Percentiles rank a stretch among this genome's conserved stretches.
Conservation (phyloP, 2,888 invertebrate species). For the Tanytarsus gracilentus region DNA sequence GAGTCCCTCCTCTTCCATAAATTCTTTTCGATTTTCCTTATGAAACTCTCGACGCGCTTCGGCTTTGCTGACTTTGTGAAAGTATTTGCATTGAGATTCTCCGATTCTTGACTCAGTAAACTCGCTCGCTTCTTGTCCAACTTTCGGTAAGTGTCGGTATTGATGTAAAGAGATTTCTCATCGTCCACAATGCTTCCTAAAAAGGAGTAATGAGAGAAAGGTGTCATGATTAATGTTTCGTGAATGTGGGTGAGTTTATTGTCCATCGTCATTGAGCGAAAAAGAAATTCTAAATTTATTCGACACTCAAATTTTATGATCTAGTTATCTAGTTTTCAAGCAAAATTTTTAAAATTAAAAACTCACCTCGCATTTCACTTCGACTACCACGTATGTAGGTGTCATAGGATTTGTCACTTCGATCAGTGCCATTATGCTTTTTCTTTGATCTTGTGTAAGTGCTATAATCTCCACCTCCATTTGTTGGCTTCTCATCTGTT, state of each 20-base stretch:
- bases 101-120: slow-evolving; percentile 12
- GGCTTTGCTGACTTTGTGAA: slow-evolving; percentile 25
- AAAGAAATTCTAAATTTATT: not conserved
- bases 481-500: slow-evolving; percentile 4
- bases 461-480: slow-evolving; percentile 9
- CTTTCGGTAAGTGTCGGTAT: slow-evolving; percentile 22
- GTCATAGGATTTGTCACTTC: slow-evolving; percentile 14
- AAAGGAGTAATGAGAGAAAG: not conserved
- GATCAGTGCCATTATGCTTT: not conserved
- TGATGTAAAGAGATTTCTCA: slow-evolving; percentile 17
- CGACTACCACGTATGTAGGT: slow-evolving; percentile 22
- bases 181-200: not conserved
- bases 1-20: slow-evolving; percentile 18
- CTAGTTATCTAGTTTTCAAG: not conserved
- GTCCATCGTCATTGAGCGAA: not conserved
- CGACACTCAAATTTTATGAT: not conserved
- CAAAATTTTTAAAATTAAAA: not conserved
- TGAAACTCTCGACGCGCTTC: slow-evolving; percentile 25
- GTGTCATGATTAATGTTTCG: not conserved
- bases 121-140: slow-evolving; percentile 11
- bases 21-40: slow-evolving; percentile 20
- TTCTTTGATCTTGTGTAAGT: slow-evolving; percentile 21
- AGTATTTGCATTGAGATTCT: slow-evolving; percentile 16
- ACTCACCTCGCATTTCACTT: slow-evolving; percentile 15
- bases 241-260: too few relatives aligned